A percentile compares a stretch with the other conserved stretches of the same genome.
Conservation (phyloP, 2,113 vertebrate genomes). For the Phyllostomus hastatus region DNA sequence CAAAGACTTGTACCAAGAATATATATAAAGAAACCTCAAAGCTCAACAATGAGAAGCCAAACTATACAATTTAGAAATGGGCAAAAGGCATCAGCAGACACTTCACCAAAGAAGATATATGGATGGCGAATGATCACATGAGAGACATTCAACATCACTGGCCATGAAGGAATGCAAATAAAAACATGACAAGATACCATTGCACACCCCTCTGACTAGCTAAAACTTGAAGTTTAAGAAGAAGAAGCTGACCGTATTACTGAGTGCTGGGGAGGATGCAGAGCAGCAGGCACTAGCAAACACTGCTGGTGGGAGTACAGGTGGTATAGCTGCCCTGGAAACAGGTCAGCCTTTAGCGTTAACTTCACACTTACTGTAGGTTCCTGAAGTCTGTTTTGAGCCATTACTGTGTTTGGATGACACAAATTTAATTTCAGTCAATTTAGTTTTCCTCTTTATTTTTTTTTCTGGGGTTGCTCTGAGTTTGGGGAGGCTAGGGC, state of each 20-base stretch:
- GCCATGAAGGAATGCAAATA: neutral
- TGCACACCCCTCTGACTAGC: neutral
- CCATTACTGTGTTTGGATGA: neutral
- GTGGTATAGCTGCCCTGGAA: neutral
- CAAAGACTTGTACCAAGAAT: neutral
- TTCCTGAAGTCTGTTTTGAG: neutral
- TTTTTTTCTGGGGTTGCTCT: neutral
- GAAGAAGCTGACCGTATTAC: neutral
- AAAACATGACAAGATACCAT: neutral
- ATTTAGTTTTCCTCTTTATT: neutral
- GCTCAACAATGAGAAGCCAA: neutral
- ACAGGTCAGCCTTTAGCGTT: neutral
- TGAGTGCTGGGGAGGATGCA: too few relatives aligned
- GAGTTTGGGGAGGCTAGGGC: neutral
- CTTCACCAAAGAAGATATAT: too few relatives aligned
- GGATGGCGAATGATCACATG: neutral
- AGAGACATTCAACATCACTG: neutral
- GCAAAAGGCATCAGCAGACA: neutral
- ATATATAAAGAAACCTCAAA: neutral
- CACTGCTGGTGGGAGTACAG: neutral
- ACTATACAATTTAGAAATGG: neutral
- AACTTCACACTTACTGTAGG: neutral
- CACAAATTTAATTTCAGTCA: neutral
- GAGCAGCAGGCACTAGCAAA: too few relatives aligned
- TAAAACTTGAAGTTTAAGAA: neutral